Conservation (phyloP, 2,888 invertebrate species). For the Hoplodrina blanda region DNA sequence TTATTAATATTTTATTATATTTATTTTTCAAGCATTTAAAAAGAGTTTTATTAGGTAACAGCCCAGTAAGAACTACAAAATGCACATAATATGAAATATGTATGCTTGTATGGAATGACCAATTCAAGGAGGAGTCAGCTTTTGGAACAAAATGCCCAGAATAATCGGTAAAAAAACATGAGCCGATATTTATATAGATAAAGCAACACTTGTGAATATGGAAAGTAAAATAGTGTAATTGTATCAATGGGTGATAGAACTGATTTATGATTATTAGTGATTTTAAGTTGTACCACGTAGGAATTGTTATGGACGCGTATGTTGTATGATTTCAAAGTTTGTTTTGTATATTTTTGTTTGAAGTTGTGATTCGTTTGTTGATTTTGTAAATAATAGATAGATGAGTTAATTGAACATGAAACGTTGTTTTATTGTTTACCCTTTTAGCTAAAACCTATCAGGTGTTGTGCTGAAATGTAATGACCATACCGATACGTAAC, state of each 20-base stretch:
- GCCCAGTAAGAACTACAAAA: conserved; percentile 21
- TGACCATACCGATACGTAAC: no score
- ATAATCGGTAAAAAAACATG: conserved; percentile 15
- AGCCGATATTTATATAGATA: conserved; percentile 12
- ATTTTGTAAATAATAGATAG: conserved; percentile 89
- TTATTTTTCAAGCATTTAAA: conserved; percentile 22
- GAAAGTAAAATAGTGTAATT: conserved; percentile 53
- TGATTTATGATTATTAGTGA: conserved; percentile 67
- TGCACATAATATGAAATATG: conserved; percentile 32
- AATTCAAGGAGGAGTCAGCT: conserved; percentile 7
- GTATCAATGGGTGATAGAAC: conserved; percentile 67
- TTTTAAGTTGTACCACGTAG: conserved; percentile 81
- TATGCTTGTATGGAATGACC: conserved; percentile 33
- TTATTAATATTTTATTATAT: conserved; percentile 36
- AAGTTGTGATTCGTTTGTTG: conserved; percentile 84
- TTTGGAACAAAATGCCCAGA: conserved; percentile 11
- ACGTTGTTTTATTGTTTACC: conserved; percentile 61
- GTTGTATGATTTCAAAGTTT: conserved; percentile 71
- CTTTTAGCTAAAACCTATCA: not conserved
- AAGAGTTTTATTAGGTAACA: conserved; percentile 12
- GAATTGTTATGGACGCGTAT: conserved; percentile 80
- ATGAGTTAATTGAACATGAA: conserved; percentile 79
- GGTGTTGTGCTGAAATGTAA: not conserved
- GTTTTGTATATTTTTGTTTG: conserved; percentile 86
- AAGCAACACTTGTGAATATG: conserved; percentile 44